Base-by-base conservation (phyloP, 2,113 vertebrate species). In the Rhinopomastus cyanomelas region DNA sequence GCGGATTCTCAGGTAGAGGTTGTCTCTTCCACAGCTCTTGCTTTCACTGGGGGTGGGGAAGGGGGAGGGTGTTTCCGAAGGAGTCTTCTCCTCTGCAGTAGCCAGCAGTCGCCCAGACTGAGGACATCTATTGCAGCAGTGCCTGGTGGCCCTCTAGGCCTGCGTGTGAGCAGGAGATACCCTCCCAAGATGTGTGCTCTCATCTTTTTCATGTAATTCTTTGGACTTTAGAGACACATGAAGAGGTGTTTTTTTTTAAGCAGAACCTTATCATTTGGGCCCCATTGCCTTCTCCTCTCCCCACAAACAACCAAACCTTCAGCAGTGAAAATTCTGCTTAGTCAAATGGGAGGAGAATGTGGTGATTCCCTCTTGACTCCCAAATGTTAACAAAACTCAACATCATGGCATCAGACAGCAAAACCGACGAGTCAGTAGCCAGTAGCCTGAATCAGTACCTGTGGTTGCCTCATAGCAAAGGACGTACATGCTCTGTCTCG, bases 251-350 rank as follows among this genome's bases (percentile, higher is more conserved):
- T 91, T 64, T 89, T 89, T 76, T 76, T 6, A 76, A 2, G 3
- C 48, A 71, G 49, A 84, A 69, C 12, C 39, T 32, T 77, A 32
- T 87, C 16, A 36, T 44, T 93, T 32, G 88, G 80, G 42, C 87
- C 83, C 81, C 66, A 84, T 86, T 96, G 94, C 91, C 88, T 93
- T 82, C 82, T 92, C 90, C 90, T 95, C 89, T 88, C 69, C 72
- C 79, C 48, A 65, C 27, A 68, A 78, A 52, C 18, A 76, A 56
- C 9, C 37, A 77, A 69, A 62, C 25, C 39, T 89, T 83, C 48
- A 73, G 39, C 6, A 3, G 4, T 74, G 64, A 94, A 92, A 85
- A 59, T 59, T 85, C 74, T 90, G 39, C 79, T 90, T 93, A 92
- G 88, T 83, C 44, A 57, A 95, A 66, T 72, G 92, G 90, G 71